These are phyloP conservation scores for Serilophus lunatus DNA, from an alignment of 2,113 vertebrate genomes.

Conservation along the genomic window DNA sequence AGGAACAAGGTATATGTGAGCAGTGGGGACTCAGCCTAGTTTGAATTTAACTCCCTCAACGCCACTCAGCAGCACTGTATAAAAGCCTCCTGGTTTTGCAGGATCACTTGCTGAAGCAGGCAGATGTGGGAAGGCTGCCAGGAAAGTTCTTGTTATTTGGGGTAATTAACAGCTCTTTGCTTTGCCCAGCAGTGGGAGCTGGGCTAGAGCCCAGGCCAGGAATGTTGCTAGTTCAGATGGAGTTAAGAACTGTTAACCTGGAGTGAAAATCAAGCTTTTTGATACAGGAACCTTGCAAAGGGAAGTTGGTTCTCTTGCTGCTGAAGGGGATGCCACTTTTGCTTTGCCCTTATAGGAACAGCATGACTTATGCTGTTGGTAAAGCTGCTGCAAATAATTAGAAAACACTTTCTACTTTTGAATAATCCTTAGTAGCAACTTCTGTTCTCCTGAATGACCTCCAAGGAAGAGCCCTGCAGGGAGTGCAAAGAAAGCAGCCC, in stretches of 20 bases:
- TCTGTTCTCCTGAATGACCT: not conserved
- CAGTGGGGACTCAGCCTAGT: rapidly evolving
- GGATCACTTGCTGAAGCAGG: not conserved
- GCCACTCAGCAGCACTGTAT: not conserved
- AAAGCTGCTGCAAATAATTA: not conserved
- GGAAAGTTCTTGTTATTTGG: not conserved
- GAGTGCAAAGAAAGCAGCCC: not conserved
- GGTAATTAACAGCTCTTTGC: not conserved
- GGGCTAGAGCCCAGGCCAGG: not conserved
- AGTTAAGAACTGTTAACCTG: not conserved
- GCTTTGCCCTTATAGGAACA: not conserved
- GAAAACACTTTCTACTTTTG: not conserved
- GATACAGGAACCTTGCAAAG: not conserved
- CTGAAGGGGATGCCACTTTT: rapidly evolving
- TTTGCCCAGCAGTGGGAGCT: not conserved
- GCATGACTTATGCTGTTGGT: rapidly evolving
- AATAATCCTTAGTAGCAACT: not conserved
- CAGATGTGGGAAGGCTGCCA: not conserved
- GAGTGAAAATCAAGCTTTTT: not conserved
- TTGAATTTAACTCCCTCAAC: not conserved
- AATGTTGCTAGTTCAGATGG: not conserved
- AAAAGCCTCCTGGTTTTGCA: not conserved
- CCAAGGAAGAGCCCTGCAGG: not conserved
- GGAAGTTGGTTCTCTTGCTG: rapidly evolving
- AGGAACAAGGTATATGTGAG: no score